These are phyloP conservation scores for Eristalinus sepulchralis DNA, from an alignment of 2,888 invertebrate genomes.

Conservation along the genomic window DNA sequence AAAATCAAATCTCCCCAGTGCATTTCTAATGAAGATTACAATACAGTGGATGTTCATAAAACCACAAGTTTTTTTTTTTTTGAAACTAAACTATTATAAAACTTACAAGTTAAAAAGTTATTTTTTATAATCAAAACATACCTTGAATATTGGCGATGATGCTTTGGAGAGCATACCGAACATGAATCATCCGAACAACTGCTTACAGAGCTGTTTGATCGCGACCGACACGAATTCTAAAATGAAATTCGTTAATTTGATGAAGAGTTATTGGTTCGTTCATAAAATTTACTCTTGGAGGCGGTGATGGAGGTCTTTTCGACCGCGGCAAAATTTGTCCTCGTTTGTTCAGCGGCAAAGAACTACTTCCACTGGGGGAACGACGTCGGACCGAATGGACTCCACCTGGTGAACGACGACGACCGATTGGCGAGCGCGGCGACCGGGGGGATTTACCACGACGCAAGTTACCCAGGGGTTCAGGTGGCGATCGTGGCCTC, in stretches of 20 bases:
- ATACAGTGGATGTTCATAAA: too few species aligned
- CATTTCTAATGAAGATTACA: too few species aligned
- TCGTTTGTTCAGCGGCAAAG: conserved; percentile 75
- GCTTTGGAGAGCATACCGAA: conserved; percentile 89
- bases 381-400: conserved; percentile 76
- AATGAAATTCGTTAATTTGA: conserved; percentile 6
- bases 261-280: not conserved
- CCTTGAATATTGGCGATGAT: conserved; percentile 79
- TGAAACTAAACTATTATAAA: too few species aligned
- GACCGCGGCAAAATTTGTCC: conserved; percentile 79
- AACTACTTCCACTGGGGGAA: conserved; percentile 72
- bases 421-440: conserved; percentile 75
- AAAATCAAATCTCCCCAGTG: too few species aligned
- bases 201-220: conserved; percentile 88
- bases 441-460: conserved; percentile 78
- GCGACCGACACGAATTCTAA: conserved; percentile 83
- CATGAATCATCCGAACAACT: conserved; percentile 93
- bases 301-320: conserved; percentile 81
- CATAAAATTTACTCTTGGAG: conserved; percentile 78
- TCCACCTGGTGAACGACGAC: conserved; percentile 75
- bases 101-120: too few species aligned
- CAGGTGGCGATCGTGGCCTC: conserved; percentile 79
- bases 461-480: conserved; percentile 76
- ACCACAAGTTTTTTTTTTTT: too few species aligned
- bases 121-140: conserved; percentile 71